A percentile compares a stretch with the other conserved stretches of the same genome.
These are phyloP conservation scores for Riparia riparia DNA, from an alignment of 2,113 vertebrate species.

Conservation along the genomic window DNA sequence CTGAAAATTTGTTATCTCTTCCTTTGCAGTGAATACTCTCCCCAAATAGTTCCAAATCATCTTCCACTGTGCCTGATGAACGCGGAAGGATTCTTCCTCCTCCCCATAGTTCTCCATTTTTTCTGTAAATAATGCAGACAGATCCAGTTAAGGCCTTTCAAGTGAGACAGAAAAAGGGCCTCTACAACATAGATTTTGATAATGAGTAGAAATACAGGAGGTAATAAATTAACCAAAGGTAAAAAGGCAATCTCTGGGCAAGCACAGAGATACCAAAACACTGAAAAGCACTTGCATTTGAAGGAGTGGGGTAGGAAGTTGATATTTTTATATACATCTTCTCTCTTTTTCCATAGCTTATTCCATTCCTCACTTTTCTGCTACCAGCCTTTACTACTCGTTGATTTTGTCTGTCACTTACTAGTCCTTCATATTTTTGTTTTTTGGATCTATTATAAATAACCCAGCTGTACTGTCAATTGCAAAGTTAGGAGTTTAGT, in stretches of 20 bases:
- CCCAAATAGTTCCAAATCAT: neutral
- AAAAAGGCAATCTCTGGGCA: neutral
- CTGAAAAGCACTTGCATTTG: rapidly evolving
- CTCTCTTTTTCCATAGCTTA: neutral
- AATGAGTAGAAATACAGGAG: neutral
- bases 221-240: neutral
- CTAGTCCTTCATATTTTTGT: neutral
- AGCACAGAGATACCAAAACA: neutral
- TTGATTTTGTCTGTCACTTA: neutral
- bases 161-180: neutral
- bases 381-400: neutral
- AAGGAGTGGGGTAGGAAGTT: neutral
- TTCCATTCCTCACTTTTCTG: neutral
- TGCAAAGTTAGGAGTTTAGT: neutral
- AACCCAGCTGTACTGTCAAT: rapidly evolving
- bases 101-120: neutral
- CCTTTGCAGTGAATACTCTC: neutral
- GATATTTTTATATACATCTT: neutral
- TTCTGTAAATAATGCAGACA: neutral
- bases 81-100: neutral
- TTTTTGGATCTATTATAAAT: neutral
- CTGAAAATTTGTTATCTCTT: neutral
- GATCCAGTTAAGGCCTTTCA: neutral
- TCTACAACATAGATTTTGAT: neutral
- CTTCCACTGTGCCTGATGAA: neutral